These are phyloP conservation scores for Noturus placidus DNA, from an alignment of 2,113 vertebrate species.

Conservation along the genomic window DNA sequence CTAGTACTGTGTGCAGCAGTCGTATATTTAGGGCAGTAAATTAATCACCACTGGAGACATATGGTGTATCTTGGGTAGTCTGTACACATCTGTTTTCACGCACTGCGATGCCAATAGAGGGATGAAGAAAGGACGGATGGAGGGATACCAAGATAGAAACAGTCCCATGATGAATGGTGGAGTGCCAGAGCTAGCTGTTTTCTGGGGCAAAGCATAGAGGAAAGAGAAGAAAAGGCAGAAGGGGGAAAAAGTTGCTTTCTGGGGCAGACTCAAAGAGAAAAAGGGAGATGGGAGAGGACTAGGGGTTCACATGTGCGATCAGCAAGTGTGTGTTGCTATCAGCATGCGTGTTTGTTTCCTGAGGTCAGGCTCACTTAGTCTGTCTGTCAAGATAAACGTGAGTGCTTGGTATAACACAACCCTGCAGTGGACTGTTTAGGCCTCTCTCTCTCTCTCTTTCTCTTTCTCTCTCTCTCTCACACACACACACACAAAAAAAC, in stretches of 20 bases:
- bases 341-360: background rate
- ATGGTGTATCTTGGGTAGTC: conserved; percentile 1
- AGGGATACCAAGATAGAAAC: conserved; percentile 18
- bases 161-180: conserved; percentile 31
- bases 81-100: conserved; percentile 32
- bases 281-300: background rate
- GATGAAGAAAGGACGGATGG: conserved; percentile 3
- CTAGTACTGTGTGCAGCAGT: background rate
- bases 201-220: conserved; percentile 40
- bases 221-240: background rate
- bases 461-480: background rate
- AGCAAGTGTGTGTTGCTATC: background rate
- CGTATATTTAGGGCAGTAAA: conserved; percentile 27
- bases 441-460: too few relatives aligned
- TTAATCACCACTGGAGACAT: conserved; percentile 17
- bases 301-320: background rate
- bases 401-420: background rate
- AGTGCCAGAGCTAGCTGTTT: conserved; percentile 21
- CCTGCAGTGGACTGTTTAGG: background rate
- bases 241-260: conserved; percentile 31
- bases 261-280: conserved; percentile 5
- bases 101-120: background rate
- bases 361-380: conserved; percentile 19
- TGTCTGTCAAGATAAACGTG: conserved; percentile 28
- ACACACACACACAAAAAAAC: background rate